Percentiles rank a stretch among this genome's conserved stretches.
These are phyloP conservation scores for Silurus meridionalis DNA, from an alignment of 2,113 vertebrate genomes.

Conservation along the genomic window DNA sequence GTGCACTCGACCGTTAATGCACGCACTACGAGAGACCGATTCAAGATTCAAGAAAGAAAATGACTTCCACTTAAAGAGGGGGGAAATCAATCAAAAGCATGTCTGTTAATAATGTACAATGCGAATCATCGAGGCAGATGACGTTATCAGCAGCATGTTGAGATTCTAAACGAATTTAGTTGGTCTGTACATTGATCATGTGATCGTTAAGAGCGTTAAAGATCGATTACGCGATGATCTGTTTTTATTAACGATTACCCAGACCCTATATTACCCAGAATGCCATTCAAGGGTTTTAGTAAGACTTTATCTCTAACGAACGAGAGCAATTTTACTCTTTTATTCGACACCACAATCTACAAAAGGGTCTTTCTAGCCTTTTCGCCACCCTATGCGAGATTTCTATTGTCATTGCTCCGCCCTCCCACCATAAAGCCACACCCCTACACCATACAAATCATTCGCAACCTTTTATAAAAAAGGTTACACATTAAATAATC, in stretches of 20 bases:
- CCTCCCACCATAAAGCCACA: too few species aligned
- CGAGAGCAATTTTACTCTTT: background rate
- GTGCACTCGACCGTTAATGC: constrained; percentile 7
- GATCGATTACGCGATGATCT: background rate
- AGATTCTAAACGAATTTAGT: too few species aligned
- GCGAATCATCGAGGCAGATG: background rate
- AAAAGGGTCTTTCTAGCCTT: background rate
- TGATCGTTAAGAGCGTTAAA: background rate
- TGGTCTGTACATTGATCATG: too few species aligned
- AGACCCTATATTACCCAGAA: background rate
- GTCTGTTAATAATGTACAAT: background rate
- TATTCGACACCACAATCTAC: too few species aligned
- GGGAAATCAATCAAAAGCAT: background rate
- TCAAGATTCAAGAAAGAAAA: background rate
- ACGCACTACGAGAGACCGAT: background rate
- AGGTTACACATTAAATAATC: too few species aligned
- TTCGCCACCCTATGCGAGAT: background rate
- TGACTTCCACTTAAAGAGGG: background rate
- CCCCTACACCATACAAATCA: too few species aligned
- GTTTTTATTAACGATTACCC: too few species aligned
- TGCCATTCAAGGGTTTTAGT: background rate
- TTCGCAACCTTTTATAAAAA: too few species aligned
- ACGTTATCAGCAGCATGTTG: background rate
- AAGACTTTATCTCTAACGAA: background rate
- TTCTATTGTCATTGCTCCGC: too few species aligned